Conservation (phyloP, 2,113 vertebrate genomes). For the Stigmatopora argus region DNA sequence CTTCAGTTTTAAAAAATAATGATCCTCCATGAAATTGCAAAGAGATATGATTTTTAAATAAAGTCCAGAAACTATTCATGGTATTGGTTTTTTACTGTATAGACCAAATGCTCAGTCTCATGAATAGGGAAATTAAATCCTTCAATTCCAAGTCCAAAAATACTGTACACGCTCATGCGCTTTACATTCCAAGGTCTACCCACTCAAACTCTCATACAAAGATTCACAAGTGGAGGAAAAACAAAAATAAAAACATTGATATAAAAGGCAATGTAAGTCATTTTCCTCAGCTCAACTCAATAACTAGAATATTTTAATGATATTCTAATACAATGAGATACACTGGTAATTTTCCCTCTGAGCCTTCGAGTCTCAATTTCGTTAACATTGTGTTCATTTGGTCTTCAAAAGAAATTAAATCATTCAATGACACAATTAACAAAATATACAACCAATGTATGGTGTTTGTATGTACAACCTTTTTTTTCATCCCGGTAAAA, state of each 20-base stretch:
- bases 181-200: slow-evolving; percentile 6
- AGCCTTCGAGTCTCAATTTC: background rate
- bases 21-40: background rate
- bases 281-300: background rate
- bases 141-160: background rate
- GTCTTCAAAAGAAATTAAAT: background rate
- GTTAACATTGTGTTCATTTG: background rate
- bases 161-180: background rate
- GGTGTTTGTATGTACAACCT: background rate
- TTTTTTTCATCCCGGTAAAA: background rate
- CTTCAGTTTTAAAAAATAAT: background rate
- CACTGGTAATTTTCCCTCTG: background rate
- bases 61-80: no score
- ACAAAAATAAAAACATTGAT: background rate
- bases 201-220: background rate
- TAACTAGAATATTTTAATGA: background rate
- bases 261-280: background rate
- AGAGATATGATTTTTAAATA: background rate
- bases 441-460: background rate
- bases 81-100: no score
- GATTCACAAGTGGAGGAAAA: background rate
- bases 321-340: background rate
- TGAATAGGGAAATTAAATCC: no score
- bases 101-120: background rate
- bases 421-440: background rate